These are phyloP conservation scores for Mystacides longicornis DNA, from an alignment of 2,888 invertebrate genomes.

Conservation along the genomic window DNA sequence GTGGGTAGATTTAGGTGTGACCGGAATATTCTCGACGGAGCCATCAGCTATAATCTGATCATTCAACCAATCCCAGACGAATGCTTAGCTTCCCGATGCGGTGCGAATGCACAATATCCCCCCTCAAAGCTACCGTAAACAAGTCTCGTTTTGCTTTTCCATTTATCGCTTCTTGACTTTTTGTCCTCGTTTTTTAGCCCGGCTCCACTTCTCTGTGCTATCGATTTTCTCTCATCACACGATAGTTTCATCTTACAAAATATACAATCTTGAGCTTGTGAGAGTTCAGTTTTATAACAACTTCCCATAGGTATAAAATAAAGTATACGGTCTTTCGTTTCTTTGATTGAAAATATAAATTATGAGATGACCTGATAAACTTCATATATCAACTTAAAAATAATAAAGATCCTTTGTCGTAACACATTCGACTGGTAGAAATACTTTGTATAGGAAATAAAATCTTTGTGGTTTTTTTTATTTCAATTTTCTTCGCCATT, in stretches of 20 bases:
- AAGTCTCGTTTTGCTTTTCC: not conserved
- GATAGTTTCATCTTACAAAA: not conserved
- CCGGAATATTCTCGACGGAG: not conserved
- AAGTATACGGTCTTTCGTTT: no score
- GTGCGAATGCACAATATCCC: not conserved
- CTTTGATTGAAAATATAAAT: no score
- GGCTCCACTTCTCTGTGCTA: not conserved
- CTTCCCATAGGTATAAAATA: no score
- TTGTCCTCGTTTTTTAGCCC: not conserved
- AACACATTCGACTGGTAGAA: no score
- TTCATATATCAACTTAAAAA: no score
- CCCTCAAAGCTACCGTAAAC: not conserved
- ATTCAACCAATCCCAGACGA: not conserved
- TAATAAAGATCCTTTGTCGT: no score
- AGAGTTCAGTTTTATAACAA: no score
- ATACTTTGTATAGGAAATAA: no score
- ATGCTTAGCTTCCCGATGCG: not conserved
- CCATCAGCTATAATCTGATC: slow-evolving; percentile 2
- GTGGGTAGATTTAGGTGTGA: not conserved
- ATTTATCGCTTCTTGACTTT: not conserved
- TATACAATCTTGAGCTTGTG: no score
- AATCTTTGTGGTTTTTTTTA: no score
- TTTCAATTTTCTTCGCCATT: no score
- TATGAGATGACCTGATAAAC: no score
- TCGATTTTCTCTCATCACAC: not conserved